phyloP scores from a whole-genome alignment of 2,797 vertebrate genomes.

The Spea hammondii region DNA sequence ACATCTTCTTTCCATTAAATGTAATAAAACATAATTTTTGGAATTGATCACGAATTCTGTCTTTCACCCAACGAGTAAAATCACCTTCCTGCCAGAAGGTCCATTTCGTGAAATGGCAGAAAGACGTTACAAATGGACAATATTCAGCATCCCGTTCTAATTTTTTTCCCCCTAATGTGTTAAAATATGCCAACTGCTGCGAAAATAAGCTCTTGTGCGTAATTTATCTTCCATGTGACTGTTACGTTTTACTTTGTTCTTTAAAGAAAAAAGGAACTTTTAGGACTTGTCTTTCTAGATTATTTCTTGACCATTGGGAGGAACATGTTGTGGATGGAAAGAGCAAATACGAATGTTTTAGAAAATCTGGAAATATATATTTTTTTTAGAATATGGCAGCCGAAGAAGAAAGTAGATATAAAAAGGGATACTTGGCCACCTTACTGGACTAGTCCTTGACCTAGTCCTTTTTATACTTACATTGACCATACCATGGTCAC shows the following conservation, averaged over 20 bases:
- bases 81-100: conserved; percentile 66
- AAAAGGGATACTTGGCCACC: no score
- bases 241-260: conserved; percentile 2
- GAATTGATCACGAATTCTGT: conserved; percentile 76
- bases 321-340: not conserved
- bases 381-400: no score
- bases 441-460: no score
- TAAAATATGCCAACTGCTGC: conserved; percentile 70
- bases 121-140: conserved; percentile 78
- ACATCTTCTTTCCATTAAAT: conserved; percentile 64
- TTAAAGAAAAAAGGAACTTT: conserved; percentile 45
- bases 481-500: no score
- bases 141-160: conserved; percentile 69
- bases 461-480: no score
- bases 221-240: conserved; percentile 61
- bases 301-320: no score
- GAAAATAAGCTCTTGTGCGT: conserved; percentile 61
- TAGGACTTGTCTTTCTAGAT: conserved; percentile 33
- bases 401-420: no score
- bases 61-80: conserved; percentile 76
- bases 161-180: conserved; percentile 72
- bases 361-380: no score
- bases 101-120: conserved; percentile 77
- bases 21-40: conserved; percentile 70
- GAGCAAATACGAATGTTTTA: not conserved